These are phyloP conservation scores for Camponotus floridanus DNA, from an alignment of 1,140 invertebrate genomes.

Conservation along the genomic window DNA sequence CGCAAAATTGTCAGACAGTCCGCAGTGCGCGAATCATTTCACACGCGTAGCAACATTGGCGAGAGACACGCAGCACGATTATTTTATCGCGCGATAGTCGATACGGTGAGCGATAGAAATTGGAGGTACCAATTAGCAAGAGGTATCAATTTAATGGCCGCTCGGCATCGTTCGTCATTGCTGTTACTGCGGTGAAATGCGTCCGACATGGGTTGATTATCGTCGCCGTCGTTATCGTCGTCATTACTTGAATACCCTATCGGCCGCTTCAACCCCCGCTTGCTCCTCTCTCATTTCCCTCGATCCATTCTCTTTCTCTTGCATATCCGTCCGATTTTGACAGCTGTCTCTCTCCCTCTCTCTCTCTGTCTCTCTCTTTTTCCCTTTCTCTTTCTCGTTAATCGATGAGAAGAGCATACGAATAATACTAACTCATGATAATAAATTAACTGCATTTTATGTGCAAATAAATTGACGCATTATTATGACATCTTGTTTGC, in stretches of 20 bases:
- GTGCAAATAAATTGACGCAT: slow-evolving; percentile 40
- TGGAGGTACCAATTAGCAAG: slow-evolving; percentile 74
- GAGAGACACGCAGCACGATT: slow-evolving; percentile 24
- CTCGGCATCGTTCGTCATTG: slow-evolving; percentile 70
- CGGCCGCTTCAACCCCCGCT: slow-evolving; percentile 25
- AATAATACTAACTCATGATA: slow-evolving; percentile 3
- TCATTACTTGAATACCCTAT: slow-evolving; percentile 75
- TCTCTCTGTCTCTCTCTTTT: neutral
- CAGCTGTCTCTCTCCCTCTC: neutral
- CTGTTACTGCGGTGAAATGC: slow-evolving; percentile 57
- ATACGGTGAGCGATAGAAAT: slow-evolving; percentile 62
- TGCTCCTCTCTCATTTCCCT: neutral
- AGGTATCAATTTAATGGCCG: slow-evolving; percentile 73
- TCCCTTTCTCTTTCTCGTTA: neutral
- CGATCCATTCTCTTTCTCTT: neutral
- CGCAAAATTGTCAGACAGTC: slow-evolving; percentile 39
- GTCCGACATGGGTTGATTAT: slow-evolving; percentile 72
- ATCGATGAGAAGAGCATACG: neutral
- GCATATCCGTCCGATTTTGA: neutral
- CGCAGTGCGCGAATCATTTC: slow-evolving; percentile 43
- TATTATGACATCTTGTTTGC: slow-evolving; percentile 37
- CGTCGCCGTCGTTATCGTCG: slow-evolving; percentile 71
- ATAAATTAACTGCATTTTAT: slow-evolving; percentile 52
- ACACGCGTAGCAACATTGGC: slow-evolving; percentile 9
- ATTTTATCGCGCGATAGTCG: slow-evolving; percentile 58